Evolutionary conservation across 2,888 invertebrate species (phyloP).

Genomic region (Maniola hyperantus): DNA sequence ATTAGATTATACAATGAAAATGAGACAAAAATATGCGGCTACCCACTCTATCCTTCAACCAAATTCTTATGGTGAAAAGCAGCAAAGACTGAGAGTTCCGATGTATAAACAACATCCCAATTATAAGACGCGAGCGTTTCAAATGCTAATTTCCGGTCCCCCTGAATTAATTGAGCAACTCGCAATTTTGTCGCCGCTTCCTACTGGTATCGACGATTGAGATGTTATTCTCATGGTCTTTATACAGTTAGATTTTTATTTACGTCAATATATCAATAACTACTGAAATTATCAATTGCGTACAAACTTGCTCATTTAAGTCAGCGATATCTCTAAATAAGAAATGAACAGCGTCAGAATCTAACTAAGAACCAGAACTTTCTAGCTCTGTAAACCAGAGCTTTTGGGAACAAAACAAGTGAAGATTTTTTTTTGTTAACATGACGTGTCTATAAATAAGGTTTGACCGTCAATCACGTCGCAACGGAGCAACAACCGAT

Average conservation of each 20-base stretch:
- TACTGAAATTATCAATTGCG: not conserved
- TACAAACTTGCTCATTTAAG: not conserved
- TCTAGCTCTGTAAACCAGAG: too few relatives aligned
- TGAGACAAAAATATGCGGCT: too few relatives aligned
- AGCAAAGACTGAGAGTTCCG: slow-evolving; percentile 51
- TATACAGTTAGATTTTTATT: slow-evolving; percentile 8
- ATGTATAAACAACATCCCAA: slow-evolving; percentile 57
- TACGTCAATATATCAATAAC: not conserved
- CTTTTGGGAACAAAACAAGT: too few relatives aligned
- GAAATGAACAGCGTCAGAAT: not conserved
- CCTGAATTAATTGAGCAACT: slow-evolving; percentile 62
- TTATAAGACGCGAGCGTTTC: slow-evolving; percentile 60
- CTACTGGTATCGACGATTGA: slow-evolving; percentile 22
- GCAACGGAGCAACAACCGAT: too few relatives aligned
- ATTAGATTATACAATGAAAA: too few relatives aligned
- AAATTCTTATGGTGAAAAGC: slow-evolving; percentile 55
- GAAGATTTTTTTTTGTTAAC: too few relatives aligned
- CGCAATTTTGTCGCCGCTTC: slow-evolving; percentile 41
- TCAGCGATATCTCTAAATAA: too few relatives aligned
- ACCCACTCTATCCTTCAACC: not conserved
- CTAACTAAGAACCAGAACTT: too few relatives aligned
- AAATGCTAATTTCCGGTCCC: slow-evolving; percentile 62
- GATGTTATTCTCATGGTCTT: slow-evolving; percentile 24
- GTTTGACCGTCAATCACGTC: too few relatives aligned
- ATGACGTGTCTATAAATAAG: too few relatives aligned